Conservation (phyloP, 30 jellyfish, hydroid and myxozoan species). For the Aurelia sp. region DNA sequence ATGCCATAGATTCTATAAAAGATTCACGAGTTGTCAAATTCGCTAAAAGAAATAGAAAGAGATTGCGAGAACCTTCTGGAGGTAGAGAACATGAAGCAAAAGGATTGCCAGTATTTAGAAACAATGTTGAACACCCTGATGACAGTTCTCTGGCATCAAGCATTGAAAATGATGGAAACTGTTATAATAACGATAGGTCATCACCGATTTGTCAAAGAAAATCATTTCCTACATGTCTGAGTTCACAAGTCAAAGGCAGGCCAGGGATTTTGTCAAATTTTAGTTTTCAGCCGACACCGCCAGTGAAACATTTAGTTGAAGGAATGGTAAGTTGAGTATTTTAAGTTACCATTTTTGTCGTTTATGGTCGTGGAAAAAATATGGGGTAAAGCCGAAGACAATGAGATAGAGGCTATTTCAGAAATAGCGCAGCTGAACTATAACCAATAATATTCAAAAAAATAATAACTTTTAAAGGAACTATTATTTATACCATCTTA, state of each 20-base stretch:
- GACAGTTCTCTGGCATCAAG: not conserved
- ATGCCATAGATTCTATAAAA: not conserved
- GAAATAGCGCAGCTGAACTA: too few relatives aligned
- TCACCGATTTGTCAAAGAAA: not conserved
- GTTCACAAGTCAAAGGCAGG: too few relatives aligned
- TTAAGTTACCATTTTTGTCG: not conserved
- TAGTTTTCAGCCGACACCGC: constrained; percentile 70
- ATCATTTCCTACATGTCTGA: too few relatives aligned
- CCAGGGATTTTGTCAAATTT: not conserved
- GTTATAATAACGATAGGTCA: not conserved
- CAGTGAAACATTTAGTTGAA: constrained; percentile 58
- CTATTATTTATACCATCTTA: too few relatives aligned
- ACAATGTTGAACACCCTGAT: too few relatives aligned
- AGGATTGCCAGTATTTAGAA: too few relatives aligned
- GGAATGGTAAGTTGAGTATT: constrained; percentile 32
- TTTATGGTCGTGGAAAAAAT: too few relatives aligned
- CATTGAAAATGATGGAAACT: constrained; percentile 3
- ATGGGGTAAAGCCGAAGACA: too few relatives aligned
- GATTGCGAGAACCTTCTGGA: not conserved
- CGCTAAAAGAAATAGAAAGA: constrained; percentile 17
- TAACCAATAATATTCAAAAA: too few relatives aligned
- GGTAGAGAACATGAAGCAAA: too few relatives aligned
- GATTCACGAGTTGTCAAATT: constrained; percentile 21
- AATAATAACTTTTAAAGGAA: too few relatives aligned
- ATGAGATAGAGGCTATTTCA: too few relatives aligned